A percentile compares a stretch with the other conserved stretches of the same genome.
These are phyloP conservation scores for Chironomus tepperi DNA, from an alignment of 1,140 invertebrate genomes.

Conservation along the genomic window DNA sequence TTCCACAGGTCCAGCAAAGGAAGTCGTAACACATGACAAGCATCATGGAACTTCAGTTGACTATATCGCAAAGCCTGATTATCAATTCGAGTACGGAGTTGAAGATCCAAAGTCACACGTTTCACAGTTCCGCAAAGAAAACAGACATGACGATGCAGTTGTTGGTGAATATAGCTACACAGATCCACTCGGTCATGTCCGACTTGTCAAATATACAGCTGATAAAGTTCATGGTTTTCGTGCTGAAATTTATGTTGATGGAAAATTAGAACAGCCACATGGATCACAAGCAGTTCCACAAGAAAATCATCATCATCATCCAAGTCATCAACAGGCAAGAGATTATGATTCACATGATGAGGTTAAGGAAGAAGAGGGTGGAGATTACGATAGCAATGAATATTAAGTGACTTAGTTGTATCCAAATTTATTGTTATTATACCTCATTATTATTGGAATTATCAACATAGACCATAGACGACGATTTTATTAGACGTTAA, in stretches of 20 bases:
- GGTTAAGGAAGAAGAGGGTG: constrained; percentile 17
- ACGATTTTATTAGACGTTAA: no score
- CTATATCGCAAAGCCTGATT: constrained; percentile 57
- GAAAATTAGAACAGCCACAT: constrained; percentile 32
- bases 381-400: neutral
- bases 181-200: constrained; percentile 44
- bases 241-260: constrained; percentile 40
- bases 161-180: constrained; percentile 54
- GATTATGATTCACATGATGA: constrained; percentile 25
- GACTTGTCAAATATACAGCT: constrained; percentile 44
- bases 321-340: constrained; percentile 1
- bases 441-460: neutral
- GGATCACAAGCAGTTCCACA: constrained; percentile 30
- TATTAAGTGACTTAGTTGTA: neutral
- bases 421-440: neutral
- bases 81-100: constrained; percentile 58
- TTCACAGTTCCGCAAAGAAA: constrained; percentile 58
- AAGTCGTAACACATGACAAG: constrained; percentile 45
- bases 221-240: constrained; percentile 47
- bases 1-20: constrained; percentile 44
- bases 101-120: constrained; percentile 59
- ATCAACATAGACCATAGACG: no score
- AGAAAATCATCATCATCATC: constrained; percentile 27
- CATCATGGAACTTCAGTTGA: constrained; percentile 47
- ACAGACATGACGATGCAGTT: constrained; percentile 57